Conservation (phyloP, 2,113 vertebrate genomes). For the Dasypus novemcinctus region DNA sequence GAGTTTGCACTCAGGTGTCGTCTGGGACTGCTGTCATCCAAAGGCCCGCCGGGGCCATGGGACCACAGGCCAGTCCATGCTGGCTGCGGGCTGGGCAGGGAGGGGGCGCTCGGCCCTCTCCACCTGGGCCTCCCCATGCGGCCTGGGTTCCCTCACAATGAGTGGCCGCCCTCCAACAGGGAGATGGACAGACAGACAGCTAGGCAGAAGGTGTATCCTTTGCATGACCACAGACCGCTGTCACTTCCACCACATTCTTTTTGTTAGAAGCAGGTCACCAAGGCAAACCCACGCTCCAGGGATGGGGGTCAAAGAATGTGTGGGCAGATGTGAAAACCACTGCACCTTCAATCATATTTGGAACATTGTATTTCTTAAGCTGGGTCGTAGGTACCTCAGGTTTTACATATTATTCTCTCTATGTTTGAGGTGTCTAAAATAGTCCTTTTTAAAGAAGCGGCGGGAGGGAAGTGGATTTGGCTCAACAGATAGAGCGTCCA, state of each 20-base stretch:
- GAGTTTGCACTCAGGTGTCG: too few relatives aligned
- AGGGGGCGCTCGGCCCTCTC: background rate
- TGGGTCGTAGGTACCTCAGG: too few relatives aligned
- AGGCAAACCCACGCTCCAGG: too few relatives aligned
- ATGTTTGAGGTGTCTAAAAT: background rate
- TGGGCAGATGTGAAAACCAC: background rate
- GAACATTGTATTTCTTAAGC: background rate
- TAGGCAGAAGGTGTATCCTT: background rate
- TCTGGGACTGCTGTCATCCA: background rate
- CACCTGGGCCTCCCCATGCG: too few relatives aligned
- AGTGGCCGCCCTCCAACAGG: background rate
- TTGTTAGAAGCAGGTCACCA: too few relatives aligned
- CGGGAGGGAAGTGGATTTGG: too few relatives aligned
- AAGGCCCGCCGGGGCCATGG: too few relatives aligned
- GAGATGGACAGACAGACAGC: background rate
- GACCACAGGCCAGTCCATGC: background rate
- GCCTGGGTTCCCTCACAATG: background rate
- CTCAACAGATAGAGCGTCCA: too few relatives aligned
- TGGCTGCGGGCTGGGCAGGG: background rate
- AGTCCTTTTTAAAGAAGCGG: too few relatives aligned
- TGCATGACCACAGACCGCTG: too few relatives aligned
- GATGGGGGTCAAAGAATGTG: background rate
- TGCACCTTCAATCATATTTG: background rate
- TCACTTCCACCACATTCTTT: background rate
- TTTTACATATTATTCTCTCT: background rate